A percentile compares a stretch with the other conserved stretches of the same genome.
Conservation (phyloP, 1,140 invertebrate genomes). For the Orchesella cincta region DNA sequence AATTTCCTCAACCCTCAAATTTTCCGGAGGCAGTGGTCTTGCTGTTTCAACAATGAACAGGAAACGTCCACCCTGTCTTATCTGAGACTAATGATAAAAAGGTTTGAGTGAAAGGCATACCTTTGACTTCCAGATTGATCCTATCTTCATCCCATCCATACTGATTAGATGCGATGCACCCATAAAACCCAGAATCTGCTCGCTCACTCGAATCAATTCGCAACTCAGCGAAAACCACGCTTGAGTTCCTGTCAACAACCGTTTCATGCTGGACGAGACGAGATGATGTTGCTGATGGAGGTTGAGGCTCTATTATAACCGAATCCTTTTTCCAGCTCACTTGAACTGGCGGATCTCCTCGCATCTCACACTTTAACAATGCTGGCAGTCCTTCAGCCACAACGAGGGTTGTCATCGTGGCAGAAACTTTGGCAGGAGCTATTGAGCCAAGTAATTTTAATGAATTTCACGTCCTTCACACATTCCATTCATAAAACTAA, state of each 20-base stretch:
- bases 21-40: constrained; percentile 42
- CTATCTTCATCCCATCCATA: constrained; percentile 48
- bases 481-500: too few species aligned
- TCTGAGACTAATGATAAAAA: too few species aligned
- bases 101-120: too few species aligned
- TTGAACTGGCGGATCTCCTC: constrained; percentile 45
- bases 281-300: too few species aligned
- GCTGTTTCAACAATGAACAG: too few species aligned
- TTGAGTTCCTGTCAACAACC: constrained; percentile 35
- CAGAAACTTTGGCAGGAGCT: constrained; percentile 48
- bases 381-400: constrained; percentile 46
- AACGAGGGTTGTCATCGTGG: constrained; percentile 40
- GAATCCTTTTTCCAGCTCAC: constrained; percentile 43
- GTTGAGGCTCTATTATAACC: constrained; percentile 37
- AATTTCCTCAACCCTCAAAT: constrained; percentile 49
- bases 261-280: constrained; percentile 13
- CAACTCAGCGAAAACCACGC: constrained; percentile 35
- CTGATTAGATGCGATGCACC: constrained; percentile 49
- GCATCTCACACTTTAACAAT: constrained; percentile 40
- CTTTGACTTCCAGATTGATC: constrained; percentile 51
- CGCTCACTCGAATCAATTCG: constrained; percentile 39
- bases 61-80: too few species aligned
- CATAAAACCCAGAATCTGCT: constrained; percentile 48
- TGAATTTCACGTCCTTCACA: too few species aligned
- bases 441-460: too few species aligned